Evolutionary conservation across 2,888 invertebrate genomes (phyloP).

Genomic region (Enchytraeus crypticus): DNA sequence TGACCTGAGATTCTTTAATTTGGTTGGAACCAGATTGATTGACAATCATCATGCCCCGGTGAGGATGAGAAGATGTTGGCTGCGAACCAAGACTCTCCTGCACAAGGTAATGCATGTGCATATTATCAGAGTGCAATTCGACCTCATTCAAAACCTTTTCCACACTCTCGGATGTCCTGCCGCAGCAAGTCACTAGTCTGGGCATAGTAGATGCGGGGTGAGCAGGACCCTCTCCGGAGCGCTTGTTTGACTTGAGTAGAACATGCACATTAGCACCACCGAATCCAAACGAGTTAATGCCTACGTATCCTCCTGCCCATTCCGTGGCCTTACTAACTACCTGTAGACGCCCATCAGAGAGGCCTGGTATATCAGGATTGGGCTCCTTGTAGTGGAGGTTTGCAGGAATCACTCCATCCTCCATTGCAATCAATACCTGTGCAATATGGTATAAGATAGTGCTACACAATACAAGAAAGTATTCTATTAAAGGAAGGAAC

Average conservation of each 20-base stretch:
- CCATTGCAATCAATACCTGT: conserved; percentile 79
- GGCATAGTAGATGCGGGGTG: conserved; percentile 54
- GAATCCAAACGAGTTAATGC: conserved; percentile 93
- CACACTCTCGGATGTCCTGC: conserved; percentile 74
- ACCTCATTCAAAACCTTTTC: conserved; percentile 64
- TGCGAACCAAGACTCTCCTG: conserved; percentile 48
- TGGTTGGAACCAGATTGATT: conserved; percentile 4
- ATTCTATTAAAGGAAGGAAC: too few relatives aligned
- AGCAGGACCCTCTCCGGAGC: not conserved
- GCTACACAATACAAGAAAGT: too few relatives aligned
- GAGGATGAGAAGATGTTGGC: conserved; percentile 62
- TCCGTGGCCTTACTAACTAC: conserved; percentile 66
- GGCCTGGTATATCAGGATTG: conserved; percentile 82
- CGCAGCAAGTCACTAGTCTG: conserved; percentile 68
- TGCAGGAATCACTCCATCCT: conserved; percentile 74
- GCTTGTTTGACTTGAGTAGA: conserved; percentile 50
- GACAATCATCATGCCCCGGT: conserved; percentile 57
- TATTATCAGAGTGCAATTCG: conserved; percentile 48
- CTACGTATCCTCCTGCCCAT: conserved; percentile 85
- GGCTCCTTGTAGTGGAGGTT: conserved; percentile 82
- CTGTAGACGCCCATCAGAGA: conserved; percentile 77
- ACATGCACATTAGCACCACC: conserved; percentile 62
- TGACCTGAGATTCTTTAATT: not conserved
- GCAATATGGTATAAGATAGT: too few relatives aligned
- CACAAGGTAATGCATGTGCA: conserved; percentile 40